Evolutionary conservation across 2,797 vertebrate species (phyloP).

Genomic region (Catostomus latipinnis): DNA sequence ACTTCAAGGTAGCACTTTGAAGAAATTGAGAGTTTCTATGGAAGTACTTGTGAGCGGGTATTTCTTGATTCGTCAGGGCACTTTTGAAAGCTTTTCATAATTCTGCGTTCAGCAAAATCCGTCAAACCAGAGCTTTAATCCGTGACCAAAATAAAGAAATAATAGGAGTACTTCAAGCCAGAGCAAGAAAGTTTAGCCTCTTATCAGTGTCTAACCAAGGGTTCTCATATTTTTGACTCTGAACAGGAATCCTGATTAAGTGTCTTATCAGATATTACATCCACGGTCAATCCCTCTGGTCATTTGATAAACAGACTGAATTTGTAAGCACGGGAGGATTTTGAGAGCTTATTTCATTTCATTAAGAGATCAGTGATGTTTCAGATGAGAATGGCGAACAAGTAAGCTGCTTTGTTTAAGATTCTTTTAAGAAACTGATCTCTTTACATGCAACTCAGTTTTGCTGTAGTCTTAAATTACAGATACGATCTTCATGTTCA

Average conservation of each 20-base stretch:
- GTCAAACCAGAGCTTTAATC: slow-evolving; percentile 19
- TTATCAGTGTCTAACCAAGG: slow-evolving; percentile 38
- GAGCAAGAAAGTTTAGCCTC: slow-evolving; percentile 38
- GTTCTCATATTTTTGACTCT: slow-evolving; percentile 43
- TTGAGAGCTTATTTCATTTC: slow-evolving; percentile 51
- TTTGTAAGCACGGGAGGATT: slow-evolving; percentile 47
- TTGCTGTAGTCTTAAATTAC: slow-evolving; percentile 37
- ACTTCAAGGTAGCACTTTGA: background rate
- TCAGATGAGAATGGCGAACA: slow-evolving; percentile 38
- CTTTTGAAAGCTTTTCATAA: slow-evolving; percentile 9
- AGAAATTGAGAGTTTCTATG: too few relatives aligned
- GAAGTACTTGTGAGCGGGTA: background rate
- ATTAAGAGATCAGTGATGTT: slow-evolving; percentile 57
- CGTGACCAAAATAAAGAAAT: slow-evolving; percentile 19
- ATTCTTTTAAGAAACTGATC: slow-evolving; percentile 52
- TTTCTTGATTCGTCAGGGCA: background rate
- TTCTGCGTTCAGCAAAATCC: slow-evolving; percentile 9
- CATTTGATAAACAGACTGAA: slow-evolving; percentile 48
- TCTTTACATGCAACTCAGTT: background rate
- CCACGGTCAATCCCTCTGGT: slow-evolving; percentile 46
- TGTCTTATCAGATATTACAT: slow-evolving; percentile 36
- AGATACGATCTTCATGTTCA: slow-evolving; percentile 37
- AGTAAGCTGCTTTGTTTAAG: slow-evolving; percentile 54
- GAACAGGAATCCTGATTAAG: slow-evolving; percentile 31
- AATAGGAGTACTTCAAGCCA: background rate